These are phyloP conservation scores for Lucinisca nassula DNA, from an alignment of 2,888 invertebrate genomes.

Conservation along the genomic window DNA sequence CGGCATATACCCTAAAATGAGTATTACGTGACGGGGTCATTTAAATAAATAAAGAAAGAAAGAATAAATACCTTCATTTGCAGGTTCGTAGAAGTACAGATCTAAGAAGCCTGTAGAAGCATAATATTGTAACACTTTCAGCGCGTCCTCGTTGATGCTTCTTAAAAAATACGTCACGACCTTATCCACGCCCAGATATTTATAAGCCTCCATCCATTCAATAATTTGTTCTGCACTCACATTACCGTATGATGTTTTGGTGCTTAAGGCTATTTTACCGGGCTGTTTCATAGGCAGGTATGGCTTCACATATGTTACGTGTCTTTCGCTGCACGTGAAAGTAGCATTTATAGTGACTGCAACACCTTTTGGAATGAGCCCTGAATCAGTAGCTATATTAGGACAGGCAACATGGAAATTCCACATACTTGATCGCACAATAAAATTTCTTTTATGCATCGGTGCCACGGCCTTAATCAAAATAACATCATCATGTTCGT, in stretches of 20 bases:
- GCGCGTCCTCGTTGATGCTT: neutral
- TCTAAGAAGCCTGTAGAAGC: neutral
- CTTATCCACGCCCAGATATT: too few relatives aligned
- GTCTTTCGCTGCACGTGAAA: neutral
- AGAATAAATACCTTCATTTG: neutral
- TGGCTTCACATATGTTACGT: neutral
- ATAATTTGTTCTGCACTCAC: neutral
- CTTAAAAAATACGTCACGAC: neutral
- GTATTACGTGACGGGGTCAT: too few relatives aligned
- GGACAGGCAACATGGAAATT: neutral
- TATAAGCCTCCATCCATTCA: neutral
- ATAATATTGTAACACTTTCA: neutral
- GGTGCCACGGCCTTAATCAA: neutral
- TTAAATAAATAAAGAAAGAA: too few relatives aligned
- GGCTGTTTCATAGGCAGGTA: neutral
- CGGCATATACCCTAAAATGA: too few relatives aligned
- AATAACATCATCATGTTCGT: neutral
- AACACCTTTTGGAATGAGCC: neutral
- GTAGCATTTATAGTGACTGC: neutral
- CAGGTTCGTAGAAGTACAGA: neutral
- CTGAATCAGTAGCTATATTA: neutral
- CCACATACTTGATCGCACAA: neutral
- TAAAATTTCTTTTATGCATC: neutral
- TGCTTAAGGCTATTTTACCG: neutral
- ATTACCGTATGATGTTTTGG: neutral